Evolutionary conservation across 1,140 invertebrate species (phyloP), one percentile per base, ranked within the genome.

Genomic region (Orchesella cincta): DNA sequence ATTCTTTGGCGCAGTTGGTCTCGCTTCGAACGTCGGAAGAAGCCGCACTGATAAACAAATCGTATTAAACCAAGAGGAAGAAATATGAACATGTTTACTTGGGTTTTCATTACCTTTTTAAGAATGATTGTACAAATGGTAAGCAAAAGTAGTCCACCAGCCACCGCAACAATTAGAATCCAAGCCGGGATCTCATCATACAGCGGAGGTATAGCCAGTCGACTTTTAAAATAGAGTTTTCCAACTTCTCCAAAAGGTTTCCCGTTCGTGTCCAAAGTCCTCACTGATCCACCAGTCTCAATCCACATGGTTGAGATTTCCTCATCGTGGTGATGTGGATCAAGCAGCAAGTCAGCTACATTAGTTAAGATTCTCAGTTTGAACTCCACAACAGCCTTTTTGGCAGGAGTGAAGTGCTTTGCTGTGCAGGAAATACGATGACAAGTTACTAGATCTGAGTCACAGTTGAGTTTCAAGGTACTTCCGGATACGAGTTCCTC

Each of bases 81-180:
- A 67, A 3, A 5, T 5, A 57, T 57, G 12, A 57, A n/a, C 5
- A 23, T 14, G 12, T 26, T 57, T 57, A 8, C 39, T 8, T 46
- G 18, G 39, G 46, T 26, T 12, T 36, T 71, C 36, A 64, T 73
- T 46, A 67, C 77, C 73, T 75, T 78, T 8, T 46, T 46, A 33
- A 78, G 73, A 33, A 74, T 54, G 1, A 78, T 29, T 51, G 67
- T 74, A 1, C 74, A 20, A 18, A 78, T 29, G 1, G 67, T 67
- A 51, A 78, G 54, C 23, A 74, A 33, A n/a, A 78, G 31, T 12
- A 78, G 73, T 23, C 77, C 77, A 39, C 34, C 46, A 16, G 73
- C 57, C 20, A 70, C 73, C 14, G 77, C 51, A 3, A 78, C 72
- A 16, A 75, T 71, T 52, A 78, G 39, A 70, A 78, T 78, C 77